Evolutionary conservation across 2,888 invertebrate genomes (phyloP), one percentile per base, ranked within the genome.

Genomic region (Dyspetes luteomarginatus): DNA sequence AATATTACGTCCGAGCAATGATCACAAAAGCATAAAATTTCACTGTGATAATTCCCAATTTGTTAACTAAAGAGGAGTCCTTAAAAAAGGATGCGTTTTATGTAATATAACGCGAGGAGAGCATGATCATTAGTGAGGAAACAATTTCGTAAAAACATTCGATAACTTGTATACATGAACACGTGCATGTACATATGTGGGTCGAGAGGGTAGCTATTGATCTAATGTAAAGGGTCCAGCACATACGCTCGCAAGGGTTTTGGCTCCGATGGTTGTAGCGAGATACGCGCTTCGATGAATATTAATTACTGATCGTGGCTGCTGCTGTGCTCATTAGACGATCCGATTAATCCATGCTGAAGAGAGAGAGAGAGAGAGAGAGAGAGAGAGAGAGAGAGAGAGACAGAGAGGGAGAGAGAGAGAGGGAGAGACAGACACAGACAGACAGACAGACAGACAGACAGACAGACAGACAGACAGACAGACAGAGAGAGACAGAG

Each of bases 271-370:
- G 17, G 45, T 45, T 45, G 12, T 17, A 45, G 15, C n/a, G 17
- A n/a, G 45, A 45, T n/a, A 45, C 48, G 48, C 68, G 64, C 62
- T 74, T 69, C 74, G 28, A 79, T 69, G 74, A 79, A 74, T 67
- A 75, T 75, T 71, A 75, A 80, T 80, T 80, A 80, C 43, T 24
- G 43, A 80, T 80, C 52, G 60, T 43, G 68, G 79, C 65, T 15
- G 58, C 56, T 22, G 48, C 56, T 22, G 48, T 65, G 50, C 79
- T 80, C 71, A 80, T 80, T 80, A 80, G 79, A 67, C 69, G 69
- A 67, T 75, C 71, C 69, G 71, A 80, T 80, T 75, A 56, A 65
- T 45, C 30, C 58, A 36, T 17, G 17, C 50, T 43, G 5, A 43
- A 28, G 48, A 48, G 48, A 3, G 4, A 5, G 17, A 17, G 17